Evolutionary conservation across 2,113 vertebrate species (phyloP).

Genomic region (Chlorodrepanis virens): DNA sequence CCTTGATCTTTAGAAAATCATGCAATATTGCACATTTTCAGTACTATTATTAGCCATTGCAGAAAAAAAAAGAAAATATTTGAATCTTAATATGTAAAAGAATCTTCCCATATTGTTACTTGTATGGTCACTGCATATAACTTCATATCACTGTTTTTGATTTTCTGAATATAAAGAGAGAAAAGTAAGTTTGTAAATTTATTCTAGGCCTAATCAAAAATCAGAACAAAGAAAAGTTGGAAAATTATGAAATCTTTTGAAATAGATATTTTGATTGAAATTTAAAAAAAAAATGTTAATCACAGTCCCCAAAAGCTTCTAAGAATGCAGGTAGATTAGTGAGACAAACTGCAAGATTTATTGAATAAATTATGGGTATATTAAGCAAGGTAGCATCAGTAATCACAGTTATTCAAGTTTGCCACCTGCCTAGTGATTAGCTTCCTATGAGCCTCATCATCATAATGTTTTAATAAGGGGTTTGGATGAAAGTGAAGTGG

Average conservation of each 20-base stretch:
- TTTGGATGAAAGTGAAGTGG: background rate
- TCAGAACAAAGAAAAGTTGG: background rate
- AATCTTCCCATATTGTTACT: background rate
- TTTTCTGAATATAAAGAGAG: background rate
- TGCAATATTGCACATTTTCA: background rate
- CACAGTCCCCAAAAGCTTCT: background rate
- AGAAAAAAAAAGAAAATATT: rapidly evolving
- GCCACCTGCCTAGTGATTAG: background rate
- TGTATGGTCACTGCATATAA: background rate
- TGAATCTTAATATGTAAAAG: background rate
- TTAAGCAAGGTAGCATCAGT: background rate
- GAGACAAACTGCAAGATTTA: background rate
- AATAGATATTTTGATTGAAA: background rate
- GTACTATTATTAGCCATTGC: background rate
- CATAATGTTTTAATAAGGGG: background rate
- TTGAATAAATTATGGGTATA: background rate
- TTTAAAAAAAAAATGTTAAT: background rate
- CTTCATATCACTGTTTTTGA: background rate
- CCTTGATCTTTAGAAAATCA: background rate
- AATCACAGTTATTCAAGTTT: background rate
- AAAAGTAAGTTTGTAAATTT: background rate
- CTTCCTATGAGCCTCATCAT: background rate
- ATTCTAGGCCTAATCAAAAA: background rate
- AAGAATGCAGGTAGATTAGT: background rate
- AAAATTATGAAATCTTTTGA: background rate